Evolutionary conservation across 2,113 vertebrate genomes (phyloP).

Genomic region (Neodon shergylaensis): DNA sequence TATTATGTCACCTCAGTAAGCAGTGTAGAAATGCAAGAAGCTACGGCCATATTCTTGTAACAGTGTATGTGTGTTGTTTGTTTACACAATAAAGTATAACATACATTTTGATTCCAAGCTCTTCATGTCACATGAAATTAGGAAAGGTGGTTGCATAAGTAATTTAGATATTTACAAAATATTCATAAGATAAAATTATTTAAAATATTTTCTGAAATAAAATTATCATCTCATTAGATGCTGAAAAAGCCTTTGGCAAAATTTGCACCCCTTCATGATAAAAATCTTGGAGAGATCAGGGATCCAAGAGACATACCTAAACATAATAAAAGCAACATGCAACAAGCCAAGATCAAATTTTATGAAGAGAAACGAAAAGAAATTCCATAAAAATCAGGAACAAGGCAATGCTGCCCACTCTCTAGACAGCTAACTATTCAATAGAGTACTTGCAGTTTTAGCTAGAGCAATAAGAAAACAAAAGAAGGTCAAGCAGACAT

Average conservation of each 20-base stretch:
- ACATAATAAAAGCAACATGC: not conserved
- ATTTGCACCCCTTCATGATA: not conserved
- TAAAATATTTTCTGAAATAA: not conserved
- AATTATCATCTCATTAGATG: not conserved
- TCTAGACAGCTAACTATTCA: not conserved
- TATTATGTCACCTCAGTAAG: not conserved
- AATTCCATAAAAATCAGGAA: not conserved
- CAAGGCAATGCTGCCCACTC: not conserved
- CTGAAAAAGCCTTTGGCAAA: not conserved
- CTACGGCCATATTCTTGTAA: too few species aligned
- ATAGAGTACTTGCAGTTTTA: not conserved
- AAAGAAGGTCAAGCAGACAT: not conserved
- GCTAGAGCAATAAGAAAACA: not conserved
- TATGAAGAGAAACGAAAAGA: not conserved
- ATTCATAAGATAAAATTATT: not conserved
- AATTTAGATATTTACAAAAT: not conserved
- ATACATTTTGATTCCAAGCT: not conserved
- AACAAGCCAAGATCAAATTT: not conserved
- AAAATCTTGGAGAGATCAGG: not conserved
- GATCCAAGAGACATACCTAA: not conserved
- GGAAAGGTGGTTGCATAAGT: not conserved
- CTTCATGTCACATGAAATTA: not conserved
- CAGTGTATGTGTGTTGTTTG: not conserved
- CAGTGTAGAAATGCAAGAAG: not conserved
- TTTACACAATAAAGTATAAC: not conserved